These are phyloP conservation scores for Tipula vernalis DNA, from an alignment of 2,888 invertebrate species.

Conservation along the genomic window DNA sequence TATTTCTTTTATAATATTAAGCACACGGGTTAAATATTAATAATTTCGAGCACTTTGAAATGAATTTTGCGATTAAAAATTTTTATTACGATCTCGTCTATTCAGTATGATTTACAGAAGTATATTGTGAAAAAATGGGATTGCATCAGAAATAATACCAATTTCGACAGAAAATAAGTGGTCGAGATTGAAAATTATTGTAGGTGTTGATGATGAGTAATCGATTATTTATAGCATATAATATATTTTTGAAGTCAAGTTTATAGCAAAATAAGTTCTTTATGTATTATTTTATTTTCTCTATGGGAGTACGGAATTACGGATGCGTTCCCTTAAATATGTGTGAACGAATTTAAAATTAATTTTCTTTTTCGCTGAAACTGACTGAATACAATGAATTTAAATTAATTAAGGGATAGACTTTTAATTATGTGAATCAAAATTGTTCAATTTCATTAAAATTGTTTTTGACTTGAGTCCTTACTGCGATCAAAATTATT, in stretches of 20 bases:
- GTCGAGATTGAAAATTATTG: neutral
- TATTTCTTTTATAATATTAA: neutral
- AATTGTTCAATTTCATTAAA: too few relatives aligned
- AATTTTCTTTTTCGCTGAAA: neutral
- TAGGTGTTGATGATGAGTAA: neutral
- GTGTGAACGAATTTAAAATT: neutral
- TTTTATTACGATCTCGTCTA: neutral
- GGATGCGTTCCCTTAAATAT: neutral
- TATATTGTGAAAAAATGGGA: neutral
- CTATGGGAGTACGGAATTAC: too few relatives aligned
- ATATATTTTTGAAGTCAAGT: neutral
- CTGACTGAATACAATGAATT: neutral
- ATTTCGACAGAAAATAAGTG: neutral
- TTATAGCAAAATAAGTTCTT: neutral
- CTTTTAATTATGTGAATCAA: neutral
- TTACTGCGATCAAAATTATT: neutral
- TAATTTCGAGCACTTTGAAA: neutral
- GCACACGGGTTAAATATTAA: neutral
- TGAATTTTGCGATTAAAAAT: neutral
- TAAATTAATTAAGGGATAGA: neutral
- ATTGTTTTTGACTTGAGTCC: neutral
- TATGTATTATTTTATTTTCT: neutral
- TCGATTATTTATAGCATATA: neutral
- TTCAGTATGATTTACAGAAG: neutral
- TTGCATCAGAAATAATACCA: neutral